Evolutionary conservation across 2,888 invertebrate species (phyloP).

Genomic region (Argyresthia albistria): DNA sequence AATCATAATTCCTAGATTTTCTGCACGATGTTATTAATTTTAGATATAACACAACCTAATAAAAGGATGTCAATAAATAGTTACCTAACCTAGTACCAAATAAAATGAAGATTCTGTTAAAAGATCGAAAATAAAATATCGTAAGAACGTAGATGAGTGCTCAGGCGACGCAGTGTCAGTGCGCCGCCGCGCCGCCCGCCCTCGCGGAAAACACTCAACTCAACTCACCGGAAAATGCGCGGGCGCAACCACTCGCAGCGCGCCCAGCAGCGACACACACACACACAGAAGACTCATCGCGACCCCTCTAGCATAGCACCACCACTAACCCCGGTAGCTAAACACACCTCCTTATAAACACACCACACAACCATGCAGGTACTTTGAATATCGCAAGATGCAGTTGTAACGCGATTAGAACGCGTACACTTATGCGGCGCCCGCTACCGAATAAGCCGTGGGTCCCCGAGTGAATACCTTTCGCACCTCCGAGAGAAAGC

Average conservation of each 20-base stretch:
- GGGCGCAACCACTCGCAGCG: constrained; percentile 53
- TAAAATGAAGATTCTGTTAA: too few relatives aligned
- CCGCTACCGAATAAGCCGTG: constrained; percentile 62
- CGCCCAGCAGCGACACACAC: constrained; percentile 42
- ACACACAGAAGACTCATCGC: constrained; percentile 40
- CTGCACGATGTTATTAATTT: too few relatives aligned
- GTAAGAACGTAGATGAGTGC: neutral
- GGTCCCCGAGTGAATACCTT: constrained; percentile 62
- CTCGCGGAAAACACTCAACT: constrained; percentile 21
- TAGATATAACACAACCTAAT: too few relatives aligned
- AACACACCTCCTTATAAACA: constrained; percentile 42
- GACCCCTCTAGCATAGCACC: constrained; percentile 42
- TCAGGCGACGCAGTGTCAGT: constrained; percentile 18
- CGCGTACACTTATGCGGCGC: constrained; percentile 65
- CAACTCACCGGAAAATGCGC: constrained; percentile 67
- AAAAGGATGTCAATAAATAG: too few relatives aligned
- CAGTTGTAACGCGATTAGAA: constrained; percentile 51
- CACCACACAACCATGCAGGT: constrained; percentile 57
- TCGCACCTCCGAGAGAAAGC: constrained; percentile 72
- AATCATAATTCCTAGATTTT: too few relatives aligned
- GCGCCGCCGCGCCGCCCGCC: constrained; percentile 22
- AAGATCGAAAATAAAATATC: neutral
- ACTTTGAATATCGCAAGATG: constrained; percentile 59
- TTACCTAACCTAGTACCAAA: too few relatives aligned
- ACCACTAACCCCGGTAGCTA: constrained; percentile 12